A percentile compares a stretch with the other conserved stretches of the same genome.
These are phyloP conservation scores for Zophobas morio DNA, from an alignment of 1,140 invertebrate genomes.

Conservation along the genomic window DNA sequence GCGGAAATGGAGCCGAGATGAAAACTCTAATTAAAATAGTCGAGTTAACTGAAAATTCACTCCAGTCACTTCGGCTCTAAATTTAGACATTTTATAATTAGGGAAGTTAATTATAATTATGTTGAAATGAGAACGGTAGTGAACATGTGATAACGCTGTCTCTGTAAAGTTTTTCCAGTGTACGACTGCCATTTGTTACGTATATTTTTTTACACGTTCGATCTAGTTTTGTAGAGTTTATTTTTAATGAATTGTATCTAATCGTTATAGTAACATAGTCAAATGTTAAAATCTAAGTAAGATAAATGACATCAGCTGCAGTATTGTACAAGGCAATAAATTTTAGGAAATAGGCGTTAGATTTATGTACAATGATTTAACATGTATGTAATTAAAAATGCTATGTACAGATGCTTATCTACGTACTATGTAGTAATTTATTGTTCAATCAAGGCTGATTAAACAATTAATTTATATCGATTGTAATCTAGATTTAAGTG, in stretches of 20 bases:
- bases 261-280: slow-evolving; percentile 30
- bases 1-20: slow-evolving; percentile 10
- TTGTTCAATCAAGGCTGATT: slow-evolving; percentile 52
- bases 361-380: slow-evolving; percentile 43
- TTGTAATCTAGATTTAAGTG: slow-evolving; percentile 37
- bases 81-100: slow-evolving; percentile 55
- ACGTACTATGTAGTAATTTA: slow-evolving; percentile 36
- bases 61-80: not conserved
- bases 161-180: slow-evolving; percentile 47
- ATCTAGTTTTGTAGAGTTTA: slow-evolving; percentile 20
- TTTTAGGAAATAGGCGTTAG: slow-evolving; percentile 27
- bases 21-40: slow-evolving; percentile 11
- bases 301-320: slow-evolving; percentile 44
- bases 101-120: slow-evolving; percentile 54
- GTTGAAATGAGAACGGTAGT: slow-evolving; percentile 24
- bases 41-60: slow-evolving; percentile 8
- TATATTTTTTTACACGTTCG: slow-evolving; percentile 33
- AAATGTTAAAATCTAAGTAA: slow-evolving; percentile 41
- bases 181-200: slow-evolving; percentile 44
- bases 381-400: slow-evolving; percentile 48
- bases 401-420: slow-evolving; percentile 34
- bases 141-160: slow-evolving; percentile 24
- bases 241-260: slow-evolving; percentile 22
- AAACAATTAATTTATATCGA: slow-evolving; percentile 47
- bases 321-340: slow-evolving; percentile 40